These are phyloP conservation scores for Fregata magnificens DNA, from an alignment of 2,113 vertebrate species.

Conservation along the genomic window DNA sequence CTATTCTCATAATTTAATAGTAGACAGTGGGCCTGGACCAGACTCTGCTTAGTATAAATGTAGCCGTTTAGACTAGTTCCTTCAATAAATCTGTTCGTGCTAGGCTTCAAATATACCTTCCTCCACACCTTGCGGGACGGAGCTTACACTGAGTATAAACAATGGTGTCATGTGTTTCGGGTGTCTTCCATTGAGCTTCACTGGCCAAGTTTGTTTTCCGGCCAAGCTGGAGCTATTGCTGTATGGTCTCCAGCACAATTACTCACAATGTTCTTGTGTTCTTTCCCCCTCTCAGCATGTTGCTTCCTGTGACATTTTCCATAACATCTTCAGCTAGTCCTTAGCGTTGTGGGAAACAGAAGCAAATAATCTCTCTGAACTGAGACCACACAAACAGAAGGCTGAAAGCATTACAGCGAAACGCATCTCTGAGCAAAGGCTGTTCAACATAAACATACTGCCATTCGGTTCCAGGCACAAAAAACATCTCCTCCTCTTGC, in stretches of 20 bases:
- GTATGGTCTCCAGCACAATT: neutral
- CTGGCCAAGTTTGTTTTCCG: neutral
- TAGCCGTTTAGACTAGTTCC: neutral
- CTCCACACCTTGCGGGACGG: neutral
- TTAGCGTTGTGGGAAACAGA: conserved; percentile 43
- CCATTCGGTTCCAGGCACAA: neutral
- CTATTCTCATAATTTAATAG: neutral
- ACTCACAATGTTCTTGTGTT: neutral
- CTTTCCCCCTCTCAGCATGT: neutral
- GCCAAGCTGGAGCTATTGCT: neutral
- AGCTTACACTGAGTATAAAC: neutral
- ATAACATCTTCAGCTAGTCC: conserved; percentile 4
- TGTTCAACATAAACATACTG: neutral
- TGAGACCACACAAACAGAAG: conserved; percentile 35
- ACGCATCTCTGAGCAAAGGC: neutral
- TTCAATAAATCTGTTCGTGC: neutral
- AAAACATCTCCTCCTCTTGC: neutral
- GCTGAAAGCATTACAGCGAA: neutral
- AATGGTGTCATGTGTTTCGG: neutral
- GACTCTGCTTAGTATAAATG: neutral
- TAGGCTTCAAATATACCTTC: neutral
- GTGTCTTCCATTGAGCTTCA: neutral
- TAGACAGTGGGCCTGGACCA: neutral
- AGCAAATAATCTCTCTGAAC: neutral
- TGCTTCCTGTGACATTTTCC: conserved; percentile 48